Evolutionary conservation across 2,113 vertebrate genomes (phyloP).

Genomic region (Gambusia holbrooki): DNA sequence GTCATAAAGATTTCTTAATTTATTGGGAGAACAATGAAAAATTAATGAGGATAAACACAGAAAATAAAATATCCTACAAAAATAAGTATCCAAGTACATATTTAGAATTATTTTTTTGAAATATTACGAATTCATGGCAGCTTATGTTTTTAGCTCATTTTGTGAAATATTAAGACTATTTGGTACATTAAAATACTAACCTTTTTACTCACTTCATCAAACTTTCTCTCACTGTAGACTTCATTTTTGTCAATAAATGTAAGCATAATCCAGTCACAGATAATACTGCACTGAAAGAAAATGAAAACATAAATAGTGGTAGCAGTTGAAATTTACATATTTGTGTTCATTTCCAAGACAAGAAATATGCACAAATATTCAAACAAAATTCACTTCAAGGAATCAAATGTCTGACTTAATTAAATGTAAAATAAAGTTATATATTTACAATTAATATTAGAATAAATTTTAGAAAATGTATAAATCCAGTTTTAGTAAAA

Average conservation of each 20-base stretch:
- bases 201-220: conserved; percentile 84
- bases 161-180: not conserved
- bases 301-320: not conserved
- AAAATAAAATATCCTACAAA: not conserved
- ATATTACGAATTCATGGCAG: not conserved
- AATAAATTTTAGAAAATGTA: not conserved
- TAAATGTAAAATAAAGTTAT: too few species aligned
- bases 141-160: not conserved
- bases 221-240: conserved; percentile 89
- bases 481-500: not conserved
- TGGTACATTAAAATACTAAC: not conserved
- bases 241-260: conserved; percentile 92
- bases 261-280: conserved; percentile 94
- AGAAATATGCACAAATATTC: not conserved
- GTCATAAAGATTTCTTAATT: not conserved
- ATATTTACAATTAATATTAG: too few species aligned
- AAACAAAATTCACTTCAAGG: too few species aligned
- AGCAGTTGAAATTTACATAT: not conserved
- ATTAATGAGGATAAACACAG: not conserved
- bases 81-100: not conserved
- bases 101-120: not conserved
- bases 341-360: too few species aligned
- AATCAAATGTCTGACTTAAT: too few species aligned
- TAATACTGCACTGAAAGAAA: conserved; percentile 85
- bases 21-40: not conserved